Conservation (phyloP, 2,113 vertebrate genomes). For the Stigmatopora nigra region DNA sequence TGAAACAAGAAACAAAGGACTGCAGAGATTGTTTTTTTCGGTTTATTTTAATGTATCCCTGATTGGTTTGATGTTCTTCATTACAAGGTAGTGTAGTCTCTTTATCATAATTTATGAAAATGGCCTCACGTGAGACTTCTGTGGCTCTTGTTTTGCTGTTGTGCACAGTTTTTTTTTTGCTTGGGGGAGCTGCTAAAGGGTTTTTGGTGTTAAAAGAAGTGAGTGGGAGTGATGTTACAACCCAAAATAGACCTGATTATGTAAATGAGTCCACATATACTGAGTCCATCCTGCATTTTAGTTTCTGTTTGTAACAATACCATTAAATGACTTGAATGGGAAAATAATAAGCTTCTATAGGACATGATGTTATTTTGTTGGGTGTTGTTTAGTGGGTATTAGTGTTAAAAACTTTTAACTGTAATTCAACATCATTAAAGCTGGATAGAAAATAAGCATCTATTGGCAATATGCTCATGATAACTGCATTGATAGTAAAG, state of each 20-base stretch:
- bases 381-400: neutral
- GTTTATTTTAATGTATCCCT: too few relatives aligned
- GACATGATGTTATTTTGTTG: neutral
- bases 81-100: neutral
- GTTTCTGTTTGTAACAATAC: neutral
- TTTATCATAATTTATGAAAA: neutral
- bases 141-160: neutral
- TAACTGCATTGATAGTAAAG: neutral
- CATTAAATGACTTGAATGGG: neutral
- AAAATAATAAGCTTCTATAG: neutral
- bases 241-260: conserved; percentile 6
- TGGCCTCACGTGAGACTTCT: neutral
- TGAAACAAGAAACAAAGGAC: too few relatives aligned
- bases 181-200: neutral
- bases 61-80: neutral
- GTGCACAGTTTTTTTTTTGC: neutral
- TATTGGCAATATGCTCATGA: neutral
- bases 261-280: conserved; percentile 1
- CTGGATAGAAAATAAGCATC: neutral
- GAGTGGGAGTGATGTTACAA: neutral
- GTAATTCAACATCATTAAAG: neutral
- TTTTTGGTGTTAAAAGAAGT: conserved; percentile 3
- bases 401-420: neutral
- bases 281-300: neutral
- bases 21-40: too few relatives aligned